Base-by-base conservation (phyloP, 2,797 vertebrate species). In the Anniella stebbinsi region DNA sequence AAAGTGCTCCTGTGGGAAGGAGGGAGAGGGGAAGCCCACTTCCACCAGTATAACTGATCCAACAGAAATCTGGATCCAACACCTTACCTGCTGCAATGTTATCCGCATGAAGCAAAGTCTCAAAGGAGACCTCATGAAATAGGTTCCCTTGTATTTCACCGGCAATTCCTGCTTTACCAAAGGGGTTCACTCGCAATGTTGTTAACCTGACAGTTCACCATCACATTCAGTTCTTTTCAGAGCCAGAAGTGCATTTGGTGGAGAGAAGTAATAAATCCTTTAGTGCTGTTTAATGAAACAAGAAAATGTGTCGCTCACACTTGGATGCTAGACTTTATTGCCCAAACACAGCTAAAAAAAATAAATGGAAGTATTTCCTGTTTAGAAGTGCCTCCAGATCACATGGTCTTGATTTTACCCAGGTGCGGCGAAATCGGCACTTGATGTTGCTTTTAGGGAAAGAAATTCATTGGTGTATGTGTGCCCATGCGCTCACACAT, bases 351-450 rank as follows among this genome's bases (percentile, higher is more conserved):
- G 91, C 92, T 94, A 88, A 95, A 95, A n/a, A 94, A 91, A 92
- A 93, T 94, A 91, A 94, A 91, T 89, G 87, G 75, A n/a, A 93
- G 94, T 94, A 90, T 94, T 94, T 96, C 88, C 94, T 93, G 94
- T 93, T 90, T 93, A 86, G 45, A 94, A 92, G 94, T 94, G 94
- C 93, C 91, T 94, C 86, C 11, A 66, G 54, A 87, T 93, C 90
- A 94, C 76, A 80, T 94, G 94, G 94, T 92, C 92, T 94, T 95
- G 93, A 92, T 95, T 96, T 96, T 92, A 91, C 96, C 95, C 94
- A 93, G 93, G 92, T 90, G 95, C 85, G 88, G 81, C 48, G 93
- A 95, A 95, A 95, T 94, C 93, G 94, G 90, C 89, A 81, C 76
- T 91, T 84, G 25, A 89, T n/a, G 86, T 89, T 90, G 72, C 91